Percentiles rank a stretch among this genome's conserved stretches.
These are phyloP conservation scores for Stratiolaelaps scimitus DNA, from an alignment of 1,140 invertebrate genomes.

Conservation along the genomic window DNA sequence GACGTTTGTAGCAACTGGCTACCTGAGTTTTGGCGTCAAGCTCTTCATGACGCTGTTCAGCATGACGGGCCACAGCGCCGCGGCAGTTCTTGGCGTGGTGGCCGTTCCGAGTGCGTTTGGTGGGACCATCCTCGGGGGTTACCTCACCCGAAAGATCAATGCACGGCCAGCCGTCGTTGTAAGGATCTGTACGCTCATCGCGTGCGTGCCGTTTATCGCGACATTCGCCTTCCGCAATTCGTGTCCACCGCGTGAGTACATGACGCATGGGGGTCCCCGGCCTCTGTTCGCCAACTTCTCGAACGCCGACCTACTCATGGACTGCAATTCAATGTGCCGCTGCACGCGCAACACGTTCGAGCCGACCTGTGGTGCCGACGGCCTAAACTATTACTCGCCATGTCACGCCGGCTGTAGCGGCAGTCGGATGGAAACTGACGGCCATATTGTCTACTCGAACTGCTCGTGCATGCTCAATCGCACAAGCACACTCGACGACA, in stretches of 20 bases:
- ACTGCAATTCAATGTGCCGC: constrained; percentile 2
- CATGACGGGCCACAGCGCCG: constrained; percentile 26
- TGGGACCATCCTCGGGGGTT: constrained; percentile 14
- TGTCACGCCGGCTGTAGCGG: constrained; percentile 23
- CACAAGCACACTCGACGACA: constrained; percentile 6
- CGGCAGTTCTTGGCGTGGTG: constrained; percentile 20
- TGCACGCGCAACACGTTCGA: constrained; percentile 20
- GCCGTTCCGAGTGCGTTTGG: constrained; percentile 21
- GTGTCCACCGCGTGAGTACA: constrained; percentile 21
- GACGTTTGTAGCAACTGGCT: constrained; percentile 23
- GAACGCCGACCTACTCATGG: constrained; percentile 6
- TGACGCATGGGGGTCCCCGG: constrained; percentile 1
- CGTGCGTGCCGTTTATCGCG: constrained; percentile 19
- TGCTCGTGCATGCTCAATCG: constrained; percentile 11
- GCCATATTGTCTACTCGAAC: constrained; percentile 18
- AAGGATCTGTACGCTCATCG: constrained; percentile 8
- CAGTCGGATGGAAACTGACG: background rate
- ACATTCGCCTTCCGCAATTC: constrained; percentile 24
- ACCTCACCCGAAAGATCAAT: constrained; percentile 24
- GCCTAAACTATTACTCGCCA: constrained; percentile 23
- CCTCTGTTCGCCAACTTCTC: constrained; percentile 21
- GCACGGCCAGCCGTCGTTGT: constrained; percentile 22
- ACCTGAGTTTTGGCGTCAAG: constrained; percentile 20
- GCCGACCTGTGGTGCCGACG: constrained; percentile 8
- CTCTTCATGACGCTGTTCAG: constrained; percentile 17